Base-by-base conservation (phyloP, 2,797 vertebrate genomes). In the Chanos chanos region DNA sequence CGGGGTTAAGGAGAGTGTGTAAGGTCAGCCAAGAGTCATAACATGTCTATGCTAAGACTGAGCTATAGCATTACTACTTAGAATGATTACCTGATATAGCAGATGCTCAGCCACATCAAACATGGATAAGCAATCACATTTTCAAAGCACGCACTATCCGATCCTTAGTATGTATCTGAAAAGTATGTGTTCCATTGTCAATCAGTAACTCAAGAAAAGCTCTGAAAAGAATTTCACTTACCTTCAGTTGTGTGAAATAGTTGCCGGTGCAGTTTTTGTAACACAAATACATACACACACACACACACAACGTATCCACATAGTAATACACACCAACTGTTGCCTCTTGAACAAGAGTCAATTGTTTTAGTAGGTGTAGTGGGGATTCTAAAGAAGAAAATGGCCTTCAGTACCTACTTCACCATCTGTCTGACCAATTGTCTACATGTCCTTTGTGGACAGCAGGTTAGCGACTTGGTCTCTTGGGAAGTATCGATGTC, bases 1-100 rank as follows among this genome's bases (percentile, higher is more conserved):
- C 57, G 45, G 60, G 31, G 62, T 57, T 51, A 68, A 71, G 44
- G 13, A 57, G 39, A 25, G 3, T 4, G 5, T 31, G 43, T 61
- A 47, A 79, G 79, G 82, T 85, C 81, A 81, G 78, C 83, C 83
- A 87, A 76, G 75, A 83, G 79, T 70, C 74, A 65, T 45, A 68
- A 75, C 74, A 57, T 72, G 65, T 47, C 53, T 67, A 60, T 64
- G 75, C 59, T 61, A 72, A 72, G 53, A 18, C 40, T 53, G 31
- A 78, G 75, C 76, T 80, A 67, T 86, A 68, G 53, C 41, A 61
- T 83, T 81, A 76, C 18, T 78, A 39, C 61, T 3, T 68, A 58
- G 22, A 28, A 37, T 28, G 28, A 30, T 31, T 27, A 37, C 1
- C 65, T 70, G 78, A 80, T 75, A 79, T 76, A 61, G 72, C 74